Conservation (phyloP, 1,140 invertebrate species). For the Leptopilina boulardi region DNA sequence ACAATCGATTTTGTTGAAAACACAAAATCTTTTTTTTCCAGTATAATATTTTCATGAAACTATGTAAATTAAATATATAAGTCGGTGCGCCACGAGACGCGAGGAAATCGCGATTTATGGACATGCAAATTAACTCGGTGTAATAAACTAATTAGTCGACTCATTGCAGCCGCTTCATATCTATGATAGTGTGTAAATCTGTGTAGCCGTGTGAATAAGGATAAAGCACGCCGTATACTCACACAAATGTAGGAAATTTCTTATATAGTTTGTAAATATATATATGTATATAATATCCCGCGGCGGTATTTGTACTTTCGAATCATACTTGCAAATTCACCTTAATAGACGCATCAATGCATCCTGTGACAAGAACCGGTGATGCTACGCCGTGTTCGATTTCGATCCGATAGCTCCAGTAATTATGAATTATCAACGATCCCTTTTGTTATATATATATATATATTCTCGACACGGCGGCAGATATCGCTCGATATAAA, state of each 20-base stretch:
- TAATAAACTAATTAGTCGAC: conserved; percentile 70
- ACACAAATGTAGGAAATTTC: background rate
- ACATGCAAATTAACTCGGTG: conserved; percentile 63
- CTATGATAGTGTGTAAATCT: conserved; percentile 31
- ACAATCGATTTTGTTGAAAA: background rate
- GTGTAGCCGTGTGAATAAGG: conserved; percentile 9
- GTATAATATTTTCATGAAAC: background rate
- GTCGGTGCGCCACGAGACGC: conserved; percentile 24
- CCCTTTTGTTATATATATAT: conserved; percentile 54
- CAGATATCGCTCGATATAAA: conserved; percentile 59
- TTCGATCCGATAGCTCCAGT: conserved; percentile 56
- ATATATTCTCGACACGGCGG: conserved; percentile 54
- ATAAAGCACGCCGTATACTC: background rate
- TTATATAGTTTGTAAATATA: background rate
- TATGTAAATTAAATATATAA: background rate
- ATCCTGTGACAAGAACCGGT: conserved; percentile 60
- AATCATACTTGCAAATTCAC: conserved; percentile 71
- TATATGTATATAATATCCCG: conserved; percentile 13
- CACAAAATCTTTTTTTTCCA: no score
- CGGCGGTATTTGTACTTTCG: conserved; percentile 31
- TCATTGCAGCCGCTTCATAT: conserved; percentile 58
- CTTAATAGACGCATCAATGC: conserved; percentile 70
- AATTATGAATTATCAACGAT: conserved; percentile 70
- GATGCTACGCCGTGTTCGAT: conserved; percentile 51
- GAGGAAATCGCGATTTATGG: conserved; percentile 57